Evolutionary conservation across 2,113 vertebrate species (phyloP), one percentile per base, ranked within the genome.

Genomic region (Carettochelys insculpta): DNA sequence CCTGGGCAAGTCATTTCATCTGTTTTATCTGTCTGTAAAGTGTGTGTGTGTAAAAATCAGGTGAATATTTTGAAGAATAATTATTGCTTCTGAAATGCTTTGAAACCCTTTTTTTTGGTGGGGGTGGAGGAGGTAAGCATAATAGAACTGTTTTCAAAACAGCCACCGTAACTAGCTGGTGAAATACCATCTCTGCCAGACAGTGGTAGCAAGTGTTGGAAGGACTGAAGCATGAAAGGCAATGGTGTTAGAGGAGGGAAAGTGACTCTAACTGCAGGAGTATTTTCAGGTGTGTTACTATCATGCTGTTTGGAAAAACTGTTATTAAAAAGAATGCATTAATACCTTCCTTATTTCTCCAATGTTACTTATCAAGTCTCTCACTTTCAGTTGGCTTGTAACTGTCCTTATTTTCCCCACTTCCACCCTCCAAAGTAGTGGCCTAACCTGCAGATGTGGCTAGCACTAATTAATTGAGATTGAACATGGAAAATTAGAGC

Each of bases 401-500:
- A 48, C n/a, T n/a, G n/a, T n/a, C n/a, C n/a, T n/a, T n/a, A n/a
- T n/a, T n/a, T n/a, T n/a, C n/a, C n/a, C n/a, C n/a, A n/a, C n/a
- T n/a, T n/a, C n/a, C n/a, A n/a, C n/a, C 11, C 4, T 68, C n/a
- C 53, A 31, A 61, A 41, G 34, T 68, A 89, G 56, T 85, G 89
- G 80, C 73, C 27, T 90, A 50, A 2, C 4, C 81, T 87, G 51
- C 85, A 92, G 92, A 90, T 95, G 81, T 85, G 73, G 41, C 82
- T 94, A 24, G 11, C 4, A 8, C 86, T 90, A 88, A 85, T 92
- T 93, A 90, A 75, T 71, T 88, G 77, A 77, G 73, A 3, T 4
- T 84, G 89, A 95, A 88, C 54, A 92, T 85, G 94, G 95, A 80
- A n/a, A n/a, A n/a, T n/a, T n/a, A n/a, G n/a, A n/a, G n/a, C n/a